Base-by-base conservation (phyloP, 2,888 invertebrate species). In the Microchrysa polita region DNA sequence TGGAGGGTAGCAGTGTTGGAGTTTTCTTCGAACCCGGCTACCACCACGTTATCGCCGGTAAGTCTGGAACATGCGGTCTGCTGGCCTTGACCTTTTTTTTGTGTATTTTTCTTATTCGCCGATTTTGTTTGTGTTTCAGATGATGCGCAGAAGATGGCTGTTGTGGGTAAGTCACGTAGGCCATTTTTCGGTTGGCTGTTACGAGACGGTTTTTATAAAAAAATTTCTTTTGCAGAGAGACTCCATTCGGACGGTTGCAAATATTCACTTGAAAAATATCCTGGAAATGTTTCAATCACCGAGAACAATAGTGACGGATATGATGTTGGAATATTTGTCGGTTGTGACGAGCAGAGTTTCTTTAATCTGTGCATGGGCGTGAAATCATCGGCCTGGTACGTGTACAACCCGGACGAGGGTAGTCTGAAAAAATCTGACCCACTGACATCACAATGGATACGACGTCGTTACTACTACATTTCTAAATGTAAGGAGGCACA, bases 401-500 rank as follows among this genome's bases (percentile, higher is more conserved):
- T 88, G 72, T 86, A 88, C 63, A 87, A 91, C 77, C 87, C 87
- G 20, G 80, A 83, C 7, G 81, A 80, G 23, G 81, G 78, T 34
- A 83, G 80, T 67, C 76, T 90, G 0, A 77, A 76, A 40, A 79
- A 82, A 60, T 84, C 84, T 23, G 83, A 88, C 76, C 82, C 82
- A 0, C 81, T 84, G 7, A 85, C 86, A 22, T 87, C 88, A 73
- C 88, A 86, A 75, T 90, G 92, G 85, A 87, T 97, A 72, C 93
- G 92, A 82, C 89, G 93, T 74, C 89, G 97, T 74, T 89, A 93
- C 77, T 97, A 89, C 82, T 87, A 96, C 69, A 89, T 96, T 27
- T 98, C 98, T 86, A 94, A 93, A 82, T 92, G 96, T 76, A 96
- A 93, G 83, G 97, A 98, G 86, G 95, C 97, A 0, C 87, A 88